phyloP scores from a whole-genome alignment of 2,113 vertebrate species.

The Corythoichthys haematopterus region DNA sequence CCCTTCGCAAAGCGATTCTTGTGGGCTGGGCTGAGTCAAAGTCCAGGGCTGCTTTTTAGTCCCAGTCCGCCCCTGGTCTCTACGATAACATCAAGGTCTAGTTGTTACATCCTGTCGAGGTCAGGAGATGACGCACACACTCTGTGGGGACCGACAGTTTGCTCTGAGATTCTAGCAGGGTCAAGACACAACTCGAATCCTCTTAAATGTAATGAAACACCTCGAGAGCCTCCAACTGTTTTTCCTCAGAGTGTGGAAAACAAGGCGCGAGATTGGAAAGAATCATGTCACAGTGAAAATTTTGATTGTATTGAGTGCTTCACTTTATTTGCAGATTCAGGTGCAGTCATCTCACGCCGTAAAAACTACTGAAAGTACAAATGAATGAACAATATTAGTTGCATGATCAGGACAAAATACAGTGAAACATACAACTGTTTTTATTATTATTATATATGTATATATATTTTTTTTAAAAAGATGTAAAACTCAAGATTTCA shows the following conservation, averaged over 20 bases:
- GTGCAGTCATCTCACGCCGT: no score
- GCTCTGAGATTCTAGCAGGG: constrained; percentile 12
- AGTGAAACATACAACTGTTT: neutral
- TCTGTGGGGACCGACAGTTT: constrained; percentile 19
- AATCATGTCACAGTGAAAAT: neutral
- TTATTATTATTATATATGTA: neutral
- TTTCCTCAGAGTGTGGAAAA: constrained; percentile 5
- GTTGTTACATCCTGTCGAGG: constrained; percentile 32
- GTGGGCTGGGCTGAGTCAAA: no score
- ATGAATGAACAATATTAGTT: no score
- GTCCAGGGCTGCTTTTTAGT: no score
- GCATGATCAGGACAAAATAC: no score
- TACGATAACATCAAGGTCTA: constrained; percentile 13
- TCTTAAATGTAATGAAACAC: constrained; percentile 49
- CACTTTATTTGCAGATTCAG: no score
- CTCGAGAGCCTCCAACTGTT: constrained; percentile 11
- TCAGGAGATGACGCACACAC: constrained; percentile 25
- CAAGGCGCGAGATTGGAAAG: neutral
- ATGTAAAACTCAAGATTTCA: no score
- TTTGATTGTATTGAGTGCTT: neutral
- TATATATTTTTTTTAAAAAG: no score
- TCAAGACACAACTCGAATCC: constrained; percentile 6
- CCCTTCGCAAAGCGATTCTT: no score
- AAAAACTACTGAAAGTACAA: no score
- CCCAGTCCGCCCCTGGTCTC: no score